Base-by-base conservation (phyloP, 2,888 invertebrate genomes). In the Drosophila niveifrons region DNA sequence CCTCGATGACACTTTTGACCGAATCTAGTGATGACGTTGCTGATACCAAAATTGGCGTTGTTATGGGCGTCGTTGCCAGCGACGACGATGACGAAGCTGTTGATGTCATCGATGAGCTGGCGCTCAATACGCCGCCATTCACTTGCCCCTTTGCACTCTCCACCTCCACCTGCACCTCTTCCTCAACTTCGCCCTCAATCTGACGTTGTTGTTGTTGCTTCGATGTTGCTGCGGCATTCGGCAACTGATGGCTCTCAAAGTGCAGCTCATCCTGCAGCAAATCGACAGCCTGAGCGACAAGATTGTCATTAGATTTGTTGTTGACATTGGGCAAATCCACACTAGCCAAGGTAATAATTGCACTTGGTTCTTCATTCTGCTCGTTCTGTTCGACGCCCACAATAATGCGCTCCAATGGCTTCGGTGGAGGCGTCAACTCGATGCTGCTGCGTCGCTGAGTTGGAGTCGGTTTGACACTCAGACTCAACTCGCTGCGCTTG, bases 361-460 rank as follows among this genome's bases (percentile, higher is more conserved):
- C 74, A 50, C 68, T 71, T 53, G 63, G 23, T 23, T 23, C 23
- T 23, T 23, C 74, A 47, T 67, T 71, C 44, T 31, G 47, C 28
- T 46, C 56, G 7, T 29, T 23, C 62, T 80, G 83, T 52, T 81
- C 92, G 43, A 92, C 90, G 46, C 92, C 92, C 58, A 92, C 90
- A 69, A 92, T 92, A 64, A 92, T 91, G 58, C 92, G 91, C 78
- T 92, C 92, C 59, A 92, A 71, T 11, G 91, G 91, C 71, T 90
- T 78, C 6, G 80, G 56, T 2, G 75, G 56, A 1, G 78, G 29
- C 1, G 29, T 63, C 48, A 65, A 23, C 28, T 86, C 86, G 29
- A 80, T 18, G 28, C 88, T 80, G 62, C 78, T 74, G 58, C 84
- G 80, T 46, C 89, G 64, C 15, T 85, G 83, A 11, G 74, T 82